Percentiles rank a stretch among this genome's conserved stretches.
Evolutionary conservation across 1,140 invertebrate genomes (phyloP).

Genomic region (Bombus breviceps): DNA sequence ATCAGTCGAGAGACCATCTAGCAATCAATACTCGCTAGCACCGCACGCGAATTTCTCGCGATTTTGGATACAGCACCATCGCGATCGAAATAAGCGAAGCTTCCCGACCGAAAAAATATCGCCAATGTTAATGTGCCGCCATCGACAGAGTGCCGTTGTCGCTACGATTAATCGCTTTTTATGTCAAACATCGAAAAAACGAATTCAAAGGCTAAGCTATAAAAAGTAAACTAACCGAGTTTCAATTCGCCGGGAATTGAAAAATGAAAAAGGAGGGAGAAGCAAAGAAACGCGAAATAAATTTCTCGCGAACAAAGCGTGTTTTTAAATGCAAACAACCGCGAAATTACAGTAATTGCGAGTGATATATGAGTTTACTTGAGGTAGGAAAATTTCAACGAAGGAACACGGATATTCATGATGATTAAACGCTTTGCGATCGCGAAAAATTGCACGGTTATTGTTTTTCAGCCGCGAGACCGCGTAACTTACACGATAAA

Average conservation of each 20-base stretch:
- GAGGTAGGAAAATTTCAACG: not conserved
- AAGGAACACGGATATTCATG: not conserved
- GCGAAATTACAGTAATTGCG: slow-evolving; percentile 13
- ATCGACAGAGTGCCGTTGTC: not conserved
- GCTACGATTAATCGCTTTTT: not conserved
- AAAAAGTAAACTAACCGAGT: not conserved
- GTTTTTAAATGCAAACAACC: not conserved
- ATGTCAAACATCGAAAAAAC: not conserved
- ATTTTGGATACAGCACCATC: not conserved
- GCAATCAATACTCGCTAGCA: slow-evolving; percentile 44
- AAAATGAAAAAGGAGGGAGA: not conserved
- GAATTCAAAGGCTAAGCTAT: not conserved
- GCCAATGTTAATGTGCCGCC: too few relatives aligned
- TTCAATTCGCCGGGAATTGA: not conserved
- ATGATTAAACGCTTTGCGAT: slow-evolving; percentile 3
- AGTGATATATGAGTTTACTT: not conserved
- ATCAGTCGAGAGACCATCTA: slow-evolving; percentile 8
- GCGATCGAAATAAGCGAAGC: slow-evolving; percentile 26
- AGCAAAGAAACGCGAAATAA: not conserved
- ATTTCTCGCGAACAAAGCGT: not conserved
- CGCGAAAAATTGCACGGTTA: not conserved
- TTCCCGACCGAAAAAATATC: not conserved
- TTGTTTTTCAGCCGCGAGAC: not conserved
- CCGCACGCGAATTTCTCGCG: slow-evolving; percentile 20
- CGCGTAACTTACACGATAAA: not conserved